These are phyloP conservation scores for Pomacea maculata DNA, from an alignment of 1,140 invertebrate species.

Conservation along the genomic window DNA sequence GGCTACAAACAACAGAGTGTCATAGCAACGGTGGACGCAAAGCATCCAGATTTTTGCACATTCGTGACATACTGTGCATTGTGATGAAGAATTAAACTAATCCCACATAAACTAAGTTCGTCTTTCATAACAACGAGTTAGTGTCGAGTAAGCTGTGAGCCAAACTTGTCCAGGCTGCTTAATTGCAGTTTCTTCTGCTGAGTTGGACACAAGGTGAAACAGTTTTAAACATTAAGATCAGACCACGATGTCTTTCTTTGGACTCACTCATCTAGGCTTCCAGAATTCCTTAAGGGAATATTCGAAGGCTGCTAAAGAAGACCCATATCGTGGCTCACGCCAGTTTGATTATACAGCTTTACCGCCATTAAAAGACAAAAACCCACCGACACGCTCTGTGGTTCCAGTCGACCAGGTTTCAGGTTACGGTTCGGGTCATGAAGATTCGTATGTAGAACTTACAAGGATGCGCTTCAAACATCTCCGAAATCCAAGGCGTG, in stretches of 20 bases:
- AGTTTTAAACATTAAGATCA: too few species aligned
- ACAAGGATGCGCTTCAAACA: constrained; percentile 59
- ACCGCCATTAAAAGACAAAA: constrained; percentile 50
- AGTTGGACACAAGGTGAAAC: too few species aligned
- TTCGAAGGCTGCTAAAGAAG: constrained; percentile 43
- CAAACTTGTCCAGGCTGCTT: too few species aligned
- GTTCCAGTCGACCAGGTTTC: constrained; percentile 57
- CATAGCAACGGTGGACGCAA: constrained; percentile 13
- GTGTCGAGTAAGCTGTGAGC: too few species aligned
- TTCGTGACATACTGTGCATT: too few species aligned
- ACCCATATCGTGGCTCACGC: constrained; percentile 47
- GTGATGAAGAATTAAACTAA: too few species aligned
- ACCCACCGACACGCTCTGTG: constrained; percentile 45
- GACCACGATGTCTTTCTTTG: constrained; percentile 61
- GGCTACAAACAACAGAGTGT: constrained; percentile 5
- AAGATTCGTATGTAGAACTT: constrained; percentile 57
- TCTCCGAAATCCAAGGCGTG: constrained; percentile 56
- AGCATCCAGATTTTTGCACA: too few species aligned
- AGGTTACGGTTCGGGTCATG: constrained; percentile 57
- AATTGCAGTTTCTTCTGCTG: too few species aligned
- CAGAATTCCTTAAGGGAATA: constrained; percentile 59
- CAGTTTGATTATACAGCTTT: constrained; percentile 55
- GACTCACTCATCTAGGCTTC: constrained; percentile 59
- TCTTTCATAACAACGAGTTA: too few species aligned
- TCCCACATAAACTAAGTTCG: too few species aligned